Base-by-base conservation (phyloP, 1,140 invertebrate genomes). In the Sminthurinus signatus region DNA sequence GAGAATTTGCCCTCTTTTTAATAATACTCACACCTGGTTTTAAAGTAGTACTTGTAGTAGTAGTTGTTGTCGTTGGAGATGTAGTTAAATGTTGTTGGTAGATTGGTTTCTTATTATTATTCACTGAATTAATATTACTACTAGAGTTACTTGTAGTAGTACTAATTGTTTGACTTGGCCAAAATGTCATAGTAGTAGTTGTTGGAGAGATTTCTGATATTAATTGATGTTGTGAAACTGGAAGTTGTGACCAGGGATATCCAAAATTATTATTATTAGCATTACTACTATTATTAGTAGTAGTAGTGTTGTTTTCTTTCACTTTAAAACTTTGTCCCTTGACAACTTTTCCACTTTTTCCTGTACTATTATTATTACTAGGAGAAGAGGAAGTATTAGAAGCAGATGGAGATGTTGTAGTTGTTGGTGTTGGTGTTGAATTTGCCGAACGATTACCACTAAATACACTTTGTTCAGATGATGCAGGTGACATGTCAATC, bases 1-100 rank as follows among this genome's bases (percentile, higher is more conserved):
- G 75, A 1, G 75, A 72, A 73, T 75, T 72, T 73, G 74, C 69
- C 52, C 75, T 42, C 69, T 77, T 71, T 12, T 29, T 59, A n/a
- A n/a, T n/a, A 1, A 14, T 31, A 21, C 4, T 5, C 5, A 25
- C 28, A 5, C 8, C 27, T 5, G 10, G 12, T 23, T 48, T 48
- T 19, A n/a, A 19, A 21, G 4, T 44, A n/a, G n/a, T n/a, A n/a
- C n/a, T n/a, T n/a, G 46, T 28, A 32, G 23, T 14, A 17, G 5
- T 10, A 17, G 5, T 48, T 10, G 8, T 23, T n/a, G 54, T 56
- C 32, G 5, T 19, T 52, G 4, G 4, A 8, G 27, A 5, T 10
- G 17, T 48, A 10, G 19, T 12, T 8, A 58, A 60, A 44, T 65
- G 68, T 54, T 65, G 64, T 19, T 65, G 63, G 36, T 31, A 31